These are phyloP conservation scores for Magallana ariakensis DNA, from an alignment of 1,140 invertebrate genomes.

Conservation along the genomic window DNA sequence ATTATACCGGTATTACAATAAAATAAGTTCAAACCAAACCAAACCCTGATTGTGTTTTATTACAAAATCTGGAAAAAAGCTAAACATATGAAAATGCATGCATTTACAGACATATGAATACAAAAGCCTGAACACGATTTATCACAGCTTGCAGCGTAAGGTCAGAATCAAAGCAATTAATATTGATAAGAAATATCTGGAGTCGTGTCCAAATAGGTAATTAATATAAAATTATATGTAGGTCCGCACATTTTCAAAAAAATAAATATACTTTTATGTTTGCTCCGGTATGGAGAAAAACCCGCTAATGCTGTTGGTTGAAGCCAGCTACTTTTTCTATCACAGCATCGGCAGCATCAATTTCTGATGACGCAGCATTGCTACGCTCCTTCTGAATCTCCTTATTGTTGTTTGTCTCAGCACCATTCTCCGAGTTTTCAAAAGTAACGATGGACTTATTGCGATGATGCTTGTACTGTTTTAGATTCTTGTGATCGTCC, in stretches of 20 bases:
- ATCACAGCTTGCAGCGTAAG: too few species aligned
- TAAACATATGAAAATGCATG: too few species aligned
- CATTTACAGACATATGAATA: too few species aligned
- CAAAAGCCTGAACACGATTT: too few species aligned
- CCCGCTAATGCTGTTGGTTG: background rate
- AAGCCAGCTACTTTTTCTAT: background rate
- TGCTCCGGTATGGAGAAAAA: too few species aligned
- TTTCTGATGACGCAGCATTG: background rate
- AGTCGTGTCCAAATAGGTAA: background rate
- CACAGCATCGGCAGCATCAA: background rate
- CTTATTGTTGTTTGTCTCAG: background rate
- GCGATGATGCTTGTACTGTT: slow-evolving; percentile 36
- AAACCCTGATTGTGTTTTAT: too few species aligned
- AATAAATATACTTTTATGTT: background rate
- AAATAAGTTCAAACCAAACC: too few species aligned
- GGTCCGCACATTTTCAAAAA: background rate
- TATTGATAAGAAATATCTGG: background rate
- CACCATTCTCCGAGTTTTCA: background rate
- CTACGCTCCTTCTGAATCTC: background rate
- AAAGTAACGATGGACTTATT: slow-evolving; percentile 25
- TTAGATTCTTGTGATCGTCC: slow-evolving; percentile 38
- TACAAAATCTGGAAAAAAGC: too few species aligned
- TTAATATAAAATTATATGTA: background rate
- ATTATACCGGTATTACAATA: too few species aligned
- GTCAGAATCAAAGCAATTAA: background rate